Percentiles rank a stretch among this genome's conserved stretches.
phyloP scores from a whole-genome alignment of 2,113 vertebrate genomes.

The Festucalex cinctus region DNA sequence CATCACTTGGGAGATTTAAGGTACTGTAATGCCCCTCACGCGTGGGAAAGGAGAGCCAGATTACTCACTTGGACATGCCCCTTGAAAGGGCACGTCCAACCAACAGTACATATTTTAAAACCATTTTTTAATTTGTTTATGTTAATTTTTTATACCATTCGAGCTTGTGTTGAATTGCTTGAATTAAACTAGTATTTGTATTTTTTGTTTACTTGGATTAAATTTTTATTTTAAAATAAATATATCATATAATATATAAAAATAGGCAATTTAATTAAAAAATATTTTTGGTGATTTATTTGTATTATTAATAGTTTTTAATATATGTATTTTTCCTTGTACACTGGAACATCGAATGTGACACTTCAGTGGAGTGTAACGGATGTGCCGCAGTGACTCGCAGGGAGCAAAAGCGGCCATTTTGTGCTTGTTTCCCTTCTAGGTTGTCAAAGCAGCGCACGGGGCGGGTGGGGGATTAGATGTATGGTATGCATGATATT shows the following conservation, averaged over 20 bases:
- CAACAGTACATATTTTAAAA: too few species aligned
- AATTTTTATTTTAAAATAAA: not conserved
- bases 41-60: too few species aligned
- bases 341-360: not conserved
- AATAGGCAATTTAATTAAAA: too few species aligned
- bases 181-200: not conserved
- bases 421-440: not conserved
- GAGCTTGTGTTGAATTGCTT: too few species aligned
- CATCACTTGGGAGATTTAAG: too few species aligned
- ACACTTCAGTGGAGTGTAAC: constrained; percentile 1
- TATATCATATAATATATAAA: too few species aligned
- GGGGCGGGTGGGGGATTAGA: not conserved
- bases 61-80: too few species aligned
- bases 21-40: too few species aligned
- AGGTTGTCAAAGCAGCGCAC: not conserved
- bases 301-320: not conserved
- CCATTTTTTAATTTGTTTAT: too few species aligned
- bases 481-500: not conserved
- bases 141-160: too few species aligned
- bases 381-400: not conserved
- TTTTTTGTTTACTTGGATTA: not conserved
- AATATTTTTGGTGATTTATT: not conserved
- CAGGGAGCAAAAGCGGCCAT: not conserved
- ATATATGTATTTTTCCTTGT: not conserved
- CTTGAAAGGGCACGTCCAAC: too few species aligned